Base-by-base conservation (phyloP, 2,797 vertebrate genomes). In the Fundulus diaphanus region DNA sequence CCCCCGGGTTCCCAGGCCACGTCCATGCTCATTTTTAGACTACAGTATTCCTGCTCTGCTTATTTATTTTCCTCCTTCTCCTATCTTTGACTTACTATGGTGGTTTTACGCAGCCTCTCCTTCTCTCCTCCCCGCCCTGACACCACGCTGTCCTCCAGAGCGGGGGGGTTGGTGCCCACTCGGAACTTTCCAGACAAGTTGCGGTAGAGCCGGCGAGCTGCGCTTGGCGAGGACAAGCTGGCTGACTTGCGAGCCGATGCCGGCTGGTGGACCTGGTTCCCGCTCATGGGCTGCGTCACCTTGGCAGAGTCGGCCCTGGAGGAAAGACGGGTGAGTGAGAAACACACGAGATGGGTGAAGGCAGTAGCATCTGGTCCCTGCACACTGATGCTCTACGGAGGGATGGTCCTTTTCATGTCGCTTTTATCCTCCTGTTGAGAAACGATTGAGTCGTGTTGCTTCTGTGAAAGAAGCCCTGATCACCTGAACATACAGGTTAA, bases 121-220 rank as follows among this genome's bases (percentile, higher is more conserved):
- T 97, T 97, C 87, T 97, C 96, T 0, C 92, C 94, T 0, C 92
- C 94, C 65, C 95, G 93, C 57, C 93, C 95, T 0, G 87, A 93
- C 89, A 95, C 92, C 85, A 94, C 90, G 68, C 93, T 89, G 91
- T 97, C 96, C 0, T 97, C 97, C 3, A 96, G 92, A 67, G 95
- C 93, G 0, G 95, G 93, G 87, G 89, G 86, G 87, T 93, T 93
- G 78, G 95, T 95, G 87, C 96, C 95, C 72, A 96, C 96, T 0
- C 96, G 96, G 94, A 98, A 98, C 88, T 98, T 98, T 88, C 97
- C 97, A 0, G 97, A 98, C 80, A 98, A 95, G 94, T 98, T 98
- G 79, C 97, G 95, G 93, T 98, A 98, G 6, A 98, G 96, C 71
- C 97, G 95, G 76, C 97, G 97, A 54, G 97, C 97, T 0, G 97